phyloP scores from a whole-genome alignment of 1,140 invertebrate species.

The Zaprionus capensis region DNA sequence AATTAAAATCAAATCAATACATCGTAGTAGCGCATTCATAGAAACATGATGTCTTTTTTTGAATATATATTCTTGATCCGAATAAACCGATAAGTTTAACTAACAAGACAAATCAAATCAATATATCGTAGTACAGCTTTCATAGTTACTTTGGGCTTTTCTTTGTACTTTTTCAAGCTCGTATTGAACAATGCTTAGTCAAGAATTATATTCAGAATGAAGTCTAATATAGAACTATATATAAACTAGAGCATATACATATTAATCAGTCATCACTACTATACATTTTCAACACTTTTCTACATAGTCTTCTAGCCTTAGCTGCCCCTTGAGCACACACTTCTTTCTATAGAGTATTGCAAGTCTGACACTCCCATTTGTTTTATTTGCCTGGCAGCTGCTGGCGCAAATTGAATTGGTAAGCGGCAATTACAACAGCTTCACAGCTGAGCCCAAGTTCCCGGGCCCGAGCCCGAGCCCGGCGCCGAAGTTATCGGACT shows the following conservation, averaged over 20 bases:
- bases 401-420: slow-evolving; percentile 55
- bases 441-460: slow-evolving; percentile 7
- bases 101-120: background rate
- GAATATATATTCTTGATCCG: background rate
- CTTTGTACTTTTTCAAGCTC: too few species aligned
- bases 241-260: too few species aligned
- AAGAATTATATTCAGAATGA: too few species aligned
- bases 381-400: slow-evolving; percentile 14
- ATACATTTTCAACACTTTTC: background rate
- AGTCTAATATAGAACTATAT: too few species aligned
- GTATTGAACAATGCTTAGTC: too few species aligned
- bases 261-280: background rate
- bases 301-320: too few species aligned
- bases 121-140: too few species aligned
- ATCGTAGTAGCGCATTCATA: too few species aligned
- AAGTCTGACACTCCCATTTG: background rate
- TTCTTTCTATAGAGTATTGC: slow-evolving; percentile 8
- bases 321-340: background rate
- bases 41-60: fast-evolving
- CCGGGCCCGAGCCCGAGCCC: slow-evolving; percentile 9
- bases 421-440: slow-evolving; percentile 38
- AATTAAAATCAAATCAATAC: too few species aligned
- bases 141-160: too few species aligned
- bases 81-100: background rate
- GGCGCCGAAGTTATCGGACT: slow-evolving; percentile 5